These are phyloP conservation scores for Ascidia mentula DNA, from an alignment of 23 tunicate genomes.

Conservation along the genomic window DNA sequence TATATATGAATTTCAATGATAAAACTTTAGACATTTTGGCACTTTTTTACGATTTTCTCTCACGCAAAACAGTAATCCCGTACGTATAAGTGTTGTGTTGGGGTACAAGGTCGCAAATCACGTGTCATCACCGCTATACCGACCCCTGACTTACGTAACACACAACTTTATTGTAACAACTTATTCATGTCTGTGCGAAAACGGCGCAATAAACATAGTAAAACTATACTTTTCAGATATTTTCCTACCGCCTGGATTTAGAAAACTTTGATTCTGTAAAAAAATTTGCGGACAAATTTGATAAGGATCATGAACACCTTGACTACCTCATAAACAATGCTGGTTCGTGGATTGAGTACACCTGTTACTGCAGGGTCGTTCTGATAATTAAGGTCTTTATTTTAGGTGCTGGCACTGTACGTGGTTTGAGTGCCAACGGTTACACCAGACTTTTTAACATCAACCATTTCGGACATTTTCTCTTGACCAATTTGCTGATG, in stretches of 20 bases:
- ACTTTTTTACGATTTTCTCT: too few relatives aligned
- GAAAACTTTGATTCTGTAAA: slow-evolving; percentile 21
- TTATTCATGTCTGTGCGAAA: too few relatives aligned
- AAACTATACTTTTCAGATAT: too few relatives aligned
- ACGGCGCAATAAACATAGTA: too few relatives aligned
- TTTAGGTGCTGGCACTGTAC: slow-evolving; percentile 23
- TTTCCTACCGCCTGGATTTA: slow-evolving; percentile 11
- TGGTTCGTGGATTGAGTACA: slow-evolving; percentile 16
- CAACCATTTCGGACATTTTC: slow-evolving; percentile 60
- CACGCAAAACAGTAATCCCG: too few relatives aligned
- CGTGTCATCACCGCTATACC: too few relatives aligned
- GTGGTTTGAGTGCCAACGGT: slow-evolving; percentile 23
- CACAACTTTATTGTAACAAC: too few relatives aligned
- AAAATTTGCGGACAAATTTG: slow-evolving; percentile 20
- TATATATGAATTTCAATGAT: too few relatives aligned
- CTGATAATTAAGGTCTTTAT: not conserved
- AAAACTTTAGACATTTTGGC: too few relatives aligned
- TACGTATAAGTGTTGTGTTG: too few relatives aligned
- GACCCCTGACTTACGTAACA: too few relatives aligned
- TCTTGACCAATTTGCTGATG: slow-evolving; percentile 44
- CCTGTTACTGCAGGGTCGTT: not conserved
- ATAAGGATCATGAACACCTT: slow-evolving; percentile 11
- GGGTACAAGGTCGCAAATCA: too few relatives aligned
- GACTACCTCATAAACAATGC: slow-evolving; percentile 42
- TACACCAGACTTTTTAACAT: slow-evolving; percentile 30